Conservation (phyloP, 2,113 vertebrate species). For the Rhabdomys dilectus region DNA sequence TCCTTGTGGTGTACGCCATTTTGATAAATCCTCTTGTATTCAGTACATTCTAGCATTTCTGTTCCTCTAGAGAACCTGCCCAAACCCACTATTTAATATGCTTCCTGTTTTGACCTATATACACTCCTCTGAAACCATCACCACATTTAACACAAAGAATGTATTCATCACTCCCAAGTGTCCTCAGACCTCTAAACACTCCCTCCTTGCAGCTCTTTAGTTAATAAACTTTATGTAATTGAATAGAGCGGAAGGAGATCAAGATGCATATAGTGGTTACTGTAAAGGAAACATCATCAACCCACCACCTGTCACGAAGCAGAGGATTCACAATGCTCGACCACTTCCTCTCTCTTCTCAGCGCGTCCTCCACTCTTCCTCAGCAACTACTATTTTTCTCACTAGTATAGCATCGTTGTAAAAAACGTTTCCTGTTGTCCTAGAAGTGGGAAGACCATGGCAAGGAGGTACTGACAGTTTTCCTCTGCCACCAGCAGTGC, state of each 20-base stretch:
- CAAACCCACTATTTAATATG: too few species aligned
- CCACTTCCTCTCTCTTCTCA: too few species aligned
- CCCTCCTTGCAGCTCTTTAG: background rate
- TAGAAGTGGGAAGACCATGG: background rate
- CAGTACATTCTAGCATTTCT: background rate
- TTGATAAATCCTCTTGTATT: background rate
- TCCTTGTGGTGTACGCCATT: background rate
- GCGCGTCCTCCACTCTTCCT: background rate
- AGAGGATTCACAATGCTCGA: too few species aligned
- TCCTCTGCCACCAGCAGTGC: background rate
- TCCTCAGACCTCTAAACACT: background rate
- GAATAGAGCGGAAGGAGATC: background rate
- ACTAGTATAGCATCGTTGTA: background rate
- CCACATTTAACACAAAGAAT: background rate
- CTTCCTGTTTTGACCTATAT: background rate
- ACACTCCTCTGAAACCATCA: background rate
- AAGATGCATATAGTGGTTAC: background rate
- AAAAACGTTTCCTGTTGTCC: background rate
- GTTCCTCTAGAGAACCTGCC: background rate
- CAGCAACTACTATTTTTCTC: background rate
- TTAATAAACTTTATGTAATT: background rate
- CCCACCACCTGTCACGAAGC: background rate
- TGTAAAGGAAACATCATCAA: background rate
- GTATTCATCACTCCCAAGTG: background rate
- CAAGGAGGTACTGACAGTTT: background rate